These are phyloP conservation scores for Rafetus swinhoei DNA, from an alignment of 2,113 vertebrate species.

Conservation along the genomic window DNA sequence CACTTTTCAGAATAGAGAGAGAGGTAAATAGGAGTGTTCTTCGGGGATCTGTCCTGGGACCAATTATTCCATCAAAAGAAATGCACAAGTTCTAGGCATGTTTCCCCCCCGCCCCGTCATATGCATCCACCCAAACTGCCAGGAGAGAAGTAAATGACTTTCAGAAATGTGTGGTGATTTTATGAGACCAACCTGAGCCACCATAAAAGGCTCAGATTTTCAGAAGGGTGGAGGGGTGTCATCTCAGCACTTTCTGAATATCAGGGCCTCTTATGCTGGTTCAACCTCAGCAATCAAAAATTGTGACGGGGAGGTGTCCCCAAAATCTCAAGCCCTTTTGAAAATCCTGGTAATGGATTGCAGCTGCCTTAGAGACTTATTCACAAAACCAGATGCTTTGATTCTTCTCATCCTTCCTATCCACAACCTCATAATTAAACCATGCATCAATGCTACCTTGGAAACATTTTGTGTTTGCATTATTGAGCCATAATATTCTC, in stretches of 20 bases:
- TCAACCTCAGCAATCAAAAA: background rate
- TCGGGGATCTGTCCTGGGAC: no score
- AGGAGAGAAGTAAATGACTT: background rate
- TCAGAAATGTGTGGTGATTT: background rate
- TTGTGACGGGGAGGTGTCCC: background rate
- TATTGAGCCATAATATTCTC: constrained; percentile 53
- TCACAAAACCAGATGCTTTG: constrained; percentile 35
- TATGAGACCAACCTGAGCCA: background rate
- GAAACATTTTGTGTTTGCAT: constrained; percentile 47
- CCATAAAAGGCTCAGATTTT: background rate
- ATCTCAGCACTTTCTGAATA: background rate
- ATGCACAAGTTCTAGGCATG: background rate
- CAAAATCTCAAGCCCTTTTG: background rate
- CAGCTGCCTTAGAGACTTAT: background rate
- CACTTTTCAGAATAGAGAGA: no score
- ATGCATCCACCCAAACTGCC: background rate
- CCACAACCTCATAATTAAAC: constrained; percentile 27
- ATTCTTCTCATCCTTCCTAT: background rate
- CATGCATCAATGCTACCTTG: constrained; percentile 15
- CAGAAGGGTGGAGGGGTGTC: background rate
- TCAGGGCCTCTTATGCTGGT: background rate
- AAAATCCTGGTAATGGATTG: constrained; percentile 30
- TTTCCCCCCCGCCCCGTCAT: background rate
- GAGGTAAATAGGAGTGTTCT: no score
- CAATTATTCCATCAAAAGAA: background rate